Base-by-base conservation (phyloP, 2,888 invertebrate species). In the Xanthia togata region DNA sequence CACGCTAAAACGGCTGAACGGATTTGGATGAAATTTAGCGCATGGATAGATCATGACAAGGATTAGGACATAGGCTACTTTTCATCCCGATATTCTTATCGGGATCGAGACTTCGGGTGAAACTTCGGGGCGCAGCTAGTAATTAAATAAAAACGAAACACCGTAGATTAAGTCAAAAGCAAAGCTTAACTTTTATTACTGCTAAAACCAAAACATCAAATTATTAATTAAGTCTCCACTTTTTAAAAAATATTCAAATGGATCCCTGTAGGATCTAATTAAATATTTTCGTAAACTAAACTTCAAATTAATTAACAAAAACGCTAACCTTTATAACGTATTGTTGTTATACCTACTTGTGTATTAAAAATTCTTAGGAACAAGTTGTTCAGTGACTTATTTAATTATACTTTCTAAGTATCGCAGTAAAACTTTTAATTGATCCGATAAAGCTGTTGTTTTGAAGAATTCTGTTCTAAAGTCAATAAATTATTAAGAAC, bases 331-430 rank as follows among this genome's bases (percentile, higher is more conserved):
- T 69, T 17, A 62, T 38, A 41, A 17, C 53, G 47, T 20, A 53
- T 72, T 80, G 53, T 72, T 62, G 41, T 70, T 57, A 26, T 62
- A 72, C 9, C 23, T n/a, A 35, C 44, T 68, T 81, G 63, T 47
- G 70, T 62, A 78, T 75, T 64, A 50, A 71, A 72, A 63, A 75
- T 77, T 55, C 62, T 57, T 62, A 76, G 26, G 20, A 73, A 76
- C 57, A 50, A n/a, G 59, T 84, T 85, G 47, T 73, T 85, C 59
- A n/a, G 38, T 68, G 65, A 80, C 53, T 76, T 82, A 76, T 70
- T 84, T 85, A 85, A 85, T 85, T 78, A 84, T 26, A 70, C 26
- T 84, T 79, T 69, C 17, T 35, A 76, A 82, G 76, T 82, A 55
- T 67, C 38, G 57, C 44, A 65, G 70, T 79, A 26, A 41, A 84